Evolutionary conservation across 2,888 invertebrate genomes (phyloP).

Genomic region (Prostheceraeus crozeri): DNA sequence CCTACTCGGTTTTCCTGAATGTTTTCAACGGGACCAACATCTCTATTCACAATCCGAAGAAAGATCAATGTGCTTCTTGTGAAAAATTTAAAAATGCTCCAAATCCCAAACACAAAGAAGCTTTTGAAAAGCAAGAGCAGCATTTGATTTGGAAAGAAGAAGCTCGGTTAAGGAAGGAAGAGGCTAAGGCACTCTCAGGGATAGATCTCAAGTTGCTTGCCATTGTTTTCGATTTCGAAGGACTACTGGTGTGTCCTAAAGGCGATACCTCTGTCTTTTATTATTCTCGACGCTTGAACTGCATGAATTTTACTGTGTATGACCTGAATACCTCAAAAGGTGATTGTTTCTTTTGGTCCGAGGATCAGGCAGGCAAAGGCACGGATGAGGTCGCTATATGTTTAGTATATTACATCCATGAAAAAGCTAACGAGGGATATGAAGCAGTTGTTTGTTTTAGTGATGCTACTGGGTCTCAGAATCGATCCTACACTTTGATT

Average conservation of each 20-base stretch:
- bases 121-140: too few relatives aligned
- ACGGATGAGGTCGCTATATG: not conserved
- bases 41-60: too few relatives aligned
- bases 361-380: constrained; percentile 1
- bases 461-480: too few relatives aligned
- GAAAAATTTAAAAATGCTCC: too few relatives aligned
- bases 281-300: not conserved
- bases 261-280: constrained; percentile 4
- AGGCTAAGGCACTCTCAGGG: not conserved
- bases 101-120: too few relatives aligned
- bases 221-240: constrained; percentile 15
- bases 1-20: too few relatives aligned
- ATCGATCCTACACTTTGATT: too few relatives aligned
- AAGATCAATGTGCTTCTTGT: too few relatives aligned
- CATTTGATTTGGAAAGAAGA: too few relatives aligned
- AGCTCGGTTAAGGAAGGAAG: not conserved
- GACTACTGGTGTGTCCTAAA: constrained; percentile 4
- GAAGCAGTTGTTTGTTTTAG: not conserved
- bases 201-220: not conserved
- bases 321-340: not conserved
- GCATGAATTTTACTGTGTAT: not conserved
- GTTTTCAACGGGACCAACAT: too few relatives aligned
- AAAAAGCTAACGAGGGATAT: not conserved
- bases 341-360: constrained; percentile 4
- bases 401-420: not conserved